Evolutionary conservation across 1,140 invertebrate species (phyloP).

Genomic region (Ganaspis sp.): DNA sequence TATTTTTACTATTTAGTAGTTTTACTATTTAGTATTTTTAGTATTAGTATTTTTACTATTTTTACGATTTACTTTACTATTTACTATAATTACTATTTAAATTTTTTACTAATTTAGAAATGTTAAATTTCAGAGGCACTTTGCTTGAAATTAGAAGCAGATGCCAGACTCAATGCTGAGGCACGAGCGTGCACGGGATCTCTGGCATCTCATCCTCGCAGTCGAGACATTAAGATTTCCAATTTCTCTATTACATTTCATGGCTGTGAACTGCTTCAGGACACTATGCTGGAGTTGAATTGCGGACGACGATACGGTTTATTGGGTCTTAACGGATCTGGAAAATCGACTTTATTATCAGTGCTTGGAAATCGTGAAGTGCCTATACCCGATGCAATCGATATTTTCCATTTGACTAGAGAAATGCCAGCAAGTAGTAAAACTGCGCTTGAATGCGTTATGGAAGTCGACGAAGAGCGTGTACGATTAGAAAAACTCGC

Average conservation of each 20-base stretch:
- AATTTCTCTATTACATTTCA: constrained; percentile 99
- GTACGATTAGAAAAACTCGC: constrained; percentile 94
- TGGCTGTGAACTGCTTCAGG: constrained; percentile 95
- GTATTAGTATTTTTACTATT: too few relatives aligned
- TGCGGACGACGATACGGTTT: constrained; percentile 97
- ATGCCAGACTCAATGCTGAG: constrained; percentile 93
- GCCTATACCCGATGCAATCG: constrained; percentile 96
- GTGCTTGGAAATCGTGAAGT: constrained; percentile 95
- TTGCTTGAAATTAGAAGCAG: constrained; percentile 91
- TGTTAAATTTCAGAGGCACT: constrained; percentile 83
- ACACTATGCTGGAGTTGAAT: constrained; percentile 97
- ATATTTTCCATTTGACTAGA: constrained; percentile 97
- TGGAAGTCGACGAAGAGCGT: constrained; percentile 98
- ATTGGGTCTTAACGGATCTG: constrained; percentile 97
- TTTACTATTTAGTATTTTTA: too few relatives aligned
- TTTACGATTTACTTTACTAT: too few relatives aligned
- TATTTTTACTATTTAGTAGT: too few relatives aligned
- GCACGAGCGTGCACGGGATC: constrained; percentile 96
- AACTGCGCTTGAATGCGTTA: constrained; percentile 94
- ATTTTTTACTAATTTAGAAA: too few relatives aligned
- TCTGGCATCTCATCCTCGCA: constrained; percentile 94
- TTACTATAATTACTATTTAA: too few relatives aligned
- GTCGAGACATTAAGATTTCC: constrained; percentile 97
- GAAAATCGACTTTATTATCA: constrained; percentile 93
- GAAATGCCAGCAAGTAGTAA: constrained; percentile 98